phyloP scores from a whole-genome alignment of 2,888 invertebrate species.

The Smittia sp. region DNA sequence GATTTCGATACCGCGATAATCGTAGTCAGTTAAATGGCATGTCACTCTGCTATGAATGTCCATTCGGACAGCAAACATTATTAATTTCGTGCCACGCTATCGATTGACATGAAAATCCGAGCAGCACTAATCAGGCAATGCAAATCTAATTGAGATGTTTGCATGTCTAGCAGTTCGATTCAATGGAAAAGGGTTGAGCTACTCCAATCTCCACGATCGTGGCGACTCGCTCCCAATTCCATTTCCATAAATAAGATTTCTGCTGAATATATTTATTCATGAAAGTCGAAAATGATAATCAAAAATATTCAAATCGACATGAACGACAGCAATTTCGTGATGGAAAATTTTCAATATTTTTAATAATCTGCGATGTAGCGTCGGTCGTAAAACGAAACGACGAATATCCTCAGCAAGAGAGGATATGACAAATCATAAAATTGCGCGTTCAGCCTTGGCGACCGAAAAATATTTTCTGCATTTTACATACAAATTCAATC shows the following conservation, averaged over 20 bases:
- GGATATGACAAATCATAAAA: slow-evolving; percentile 36
- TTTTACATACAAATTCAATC: slow-evolving; percentile 35
- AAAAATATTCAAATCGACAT: slow-evolving; percentile 36
- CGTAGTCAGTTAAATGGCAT: background rate
- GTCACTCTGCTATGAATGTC: background rate
- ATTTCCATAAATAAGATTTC: background rate
- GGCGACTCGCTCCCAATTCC: background rate
- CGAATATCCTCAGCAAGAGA: background rate
- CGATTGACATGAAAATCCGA: slow-evolving; percentile 35
- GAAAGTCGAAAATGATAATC: slow-evolving; percentile 21
- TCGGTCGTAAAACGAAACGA: slow-evolving; percentile 1
- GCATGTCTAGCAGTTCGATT: background rate
- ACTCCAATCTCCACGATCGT: background rate
- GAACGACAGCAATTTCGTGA: slow-evolving; percentile 17
- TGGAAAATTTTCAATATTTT: slow-evolving; percentile 35
- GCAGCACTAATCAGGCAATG: background rate
- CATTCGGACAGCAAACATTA: background rate
- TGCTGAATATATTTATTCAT: slow-evolving; percentile 11
- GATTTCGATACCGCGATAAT: slow-evolving; percentile 30
- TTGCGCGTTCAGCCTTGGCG: background rate
- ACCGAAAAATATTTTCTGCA: slow-evolving; percentile 30
- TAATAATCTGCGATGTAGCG: slow-evolving; percentile 14
- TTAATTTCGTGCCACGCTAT: background rate
- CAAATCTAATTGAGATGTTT: background rate
- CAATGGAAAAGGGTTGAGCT: background rate